Evolutionary conservation across 2,888 invertebrate genomes (phyloP).

Genomic region (Acleris sparsana): DNA sequence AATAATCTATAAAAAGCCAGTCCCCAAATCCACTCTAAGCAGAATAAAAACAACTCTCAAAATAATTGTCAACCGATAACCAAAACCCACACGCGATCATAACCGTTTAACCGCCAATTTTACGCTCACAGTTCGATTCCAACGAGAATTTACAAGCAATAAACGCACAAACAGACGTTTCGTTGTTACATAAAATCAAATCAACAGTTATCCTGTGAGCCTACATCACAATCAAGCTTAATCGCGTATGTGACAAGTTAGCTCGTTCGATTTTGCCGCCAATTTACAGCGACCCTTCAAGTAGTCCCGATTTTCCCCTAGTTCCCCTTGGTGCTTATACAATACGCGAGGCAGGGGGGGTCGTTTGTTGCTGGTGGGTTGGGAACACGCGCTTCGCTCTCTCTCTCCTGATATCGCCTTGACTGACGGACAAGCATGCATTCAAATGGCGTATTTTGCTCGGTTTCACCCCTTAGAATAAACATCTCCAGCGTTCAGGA

Average conservation of each 20-base stretch:
- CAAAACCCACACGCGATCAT: slow-evolving; percentile 70
- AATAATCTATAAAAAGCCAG: neutral
- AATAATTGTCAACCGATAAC: slow-evolving; percentile 64
- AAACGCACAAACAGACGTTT: slow-evolving; percentile 81
- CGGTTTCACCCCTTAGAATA: slow-evolving; percentile 68
- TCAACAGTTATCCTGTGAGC: slow-evolving; percentile 82
- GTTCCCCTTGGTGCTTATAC: slow-evolving; percentile 19
- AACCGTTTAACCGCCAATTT: slow-evolving; percentile 76
- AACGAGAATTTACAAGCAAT: slow-evolving; percentile 81
- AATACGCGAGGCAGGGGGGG: slow-evolving; percentile 48
- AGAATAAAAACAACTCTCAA: slow-evolving; percentile 50
- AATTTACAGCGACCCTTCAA: slow-evolving; percentile 38
- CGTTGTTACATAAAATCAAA: slow-evolving; percentile 82
- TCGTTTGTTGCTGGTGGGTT: slow-evolving; percentile 51
- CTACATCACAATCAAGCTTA: slow-evolving; percentile 83
- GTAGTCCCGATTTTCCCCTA: slow-evolving; percentile 35
- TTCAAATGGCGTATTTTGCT: slow-evolving; percentile 89
- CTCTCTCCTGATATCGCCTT: slow-evolving; percentile 83
- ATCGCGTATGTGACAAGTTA: slow-evolving; percentile 83
- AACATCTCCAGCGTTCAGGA: slow-evolving; percentile 69
- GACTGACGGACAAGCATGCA: slow-evolving; percentile 90
- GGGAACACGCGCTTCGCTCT: slow-evolving; percentile 67
- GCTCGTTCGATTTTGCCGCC: slow-evolving; percentile 58
- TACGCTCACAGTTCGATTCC: slow-evolving; percentile 73
- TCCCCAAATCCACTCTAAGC: slow-evolving; percentile 32